Conservation (phyloP, 2,888 invertebrate genomes). For the Tillus elongatus region DNA sequence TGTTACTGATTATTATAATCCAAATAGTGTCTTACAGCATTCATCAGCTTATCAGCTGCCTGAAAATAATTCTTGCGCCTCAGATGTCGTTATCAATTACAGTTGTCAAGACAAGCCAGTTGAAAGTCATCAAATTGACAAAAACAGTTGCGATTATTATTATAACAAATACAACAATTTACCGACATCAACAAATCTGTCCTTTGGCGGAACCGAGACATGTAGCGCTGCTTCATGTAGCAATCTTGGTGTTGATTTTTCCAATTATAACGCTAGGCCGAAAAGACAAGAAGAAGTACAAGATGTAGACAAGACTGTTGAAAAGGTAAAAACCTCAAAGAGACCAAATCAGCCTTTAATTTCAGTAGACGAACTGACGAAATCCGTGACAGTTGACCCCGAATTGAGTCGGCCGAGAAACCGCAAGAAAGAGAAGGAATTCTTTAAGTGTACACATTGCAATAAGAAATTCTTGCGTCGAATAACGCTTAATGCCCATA, state of each 20-base stretch:
- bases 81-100: slow-evolving; percentile 13
- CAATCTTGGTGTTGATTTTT: slow-evolving; percentile 12
- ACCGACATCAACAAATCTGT: background rate
- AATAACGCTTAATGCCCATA: slow-evolving; percentile 35
- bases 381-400: background rate
- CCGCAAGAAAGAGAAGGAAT: too few relatives aligned
- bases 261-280: slow-evolving; percentile 14
- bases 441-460: slow-evolving; percentile 36
- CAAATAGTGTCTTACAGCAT: slow-evolving; percentile 13
- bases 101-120: slow-evolving; percentile 11
- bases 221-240: too few relatives aligned
- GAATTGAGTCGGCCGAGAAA: too few relatives aligned
- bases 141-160: slow-evolving; percentile 7
- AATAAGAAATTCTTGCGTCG: slow-evolving; percentile 33
- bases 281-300: too few relatives aligned
- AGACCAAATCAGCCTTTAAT: too few relatives aligned
- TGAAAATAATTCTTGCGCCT: slow-evolving; percentile 9
- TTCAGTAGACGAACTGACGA: background rate
- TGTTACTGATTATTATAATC: slow-evolving; percentile 7
- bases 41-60: slow-evolving; percentile 9
- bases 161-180: too few relatives aligned
- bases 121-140: too few relatives aligned
- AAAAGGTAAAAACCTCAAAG: too few relatives aligned
- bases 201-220: background rate
- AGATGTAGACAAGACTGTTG: too few relatives aligned